These are phyloP conservation scores for Gobiocypris rarus DNA, from an alignment of 2,113 vertebrate genomes.

Conservation along the genomic window DNA sequence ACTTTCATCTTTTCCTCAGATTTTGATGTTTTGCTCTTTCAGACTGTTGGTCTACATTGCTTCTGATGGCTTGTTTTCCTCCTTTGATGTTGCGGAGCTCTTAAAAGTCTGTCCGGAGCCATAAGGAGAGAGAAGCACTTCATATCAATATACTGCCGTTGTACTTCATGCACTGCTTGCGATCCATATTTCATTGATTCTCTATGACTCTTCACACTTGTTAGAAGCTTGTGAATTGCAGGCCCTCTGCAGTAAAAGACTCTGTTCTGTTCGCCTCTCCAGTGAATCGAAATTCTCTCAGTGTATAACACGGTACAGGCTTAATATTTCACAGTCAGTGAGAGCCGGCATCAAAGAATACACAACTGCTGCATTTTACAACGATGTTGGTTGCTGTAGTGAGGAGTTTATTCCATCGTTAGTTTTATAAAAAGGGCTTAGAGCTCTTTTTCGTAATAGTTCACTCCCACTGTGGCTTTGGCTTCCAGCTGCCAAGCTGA, in stretches of 20 bases:
- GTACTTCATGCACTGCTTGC: constrained; percentile 21
- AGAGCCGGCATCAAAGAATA: constrained; percentile 28
- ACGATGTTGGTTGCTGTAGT: neutral
- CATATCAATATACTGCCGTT: constrained; percentile 36
- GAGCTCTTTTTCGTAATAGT: constrained; percentile 14
- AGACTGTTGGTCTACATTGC: constrained; percentile 44
- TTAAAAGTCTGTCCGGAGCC: constrained; percentile 33
- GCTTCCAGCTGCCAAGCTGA: constrained; percentile 17
- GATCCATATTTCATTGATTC: constrained; percentile 52
- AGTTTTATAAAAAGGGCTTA: constrained; percentile 23
- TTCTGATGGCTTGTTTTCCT: constrained; percentile 42
- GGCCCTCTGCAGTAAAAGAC: constrained; percentile 30
- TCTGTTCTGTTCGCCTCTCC: constrained; percentile 17
- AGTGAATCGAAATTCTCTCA: constrained; percentile 2
- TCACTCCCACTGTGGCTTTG: constrained; percentile 33
- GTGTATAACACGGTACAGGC: constrained; percentile 22
- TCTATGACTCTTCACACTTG: constrained; percentile 43
- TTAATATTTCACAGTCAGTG: constrained; percentile 30
- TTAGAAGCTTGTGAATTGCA: constrained; percentile 49
- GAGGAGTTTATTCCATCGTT: neutral
- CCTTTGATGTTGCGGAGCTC: constrained; percentile 45
- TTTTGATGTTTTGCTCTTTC: constrained; percentile 50
- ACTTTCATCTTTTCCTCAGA: constrained; percentile 46
- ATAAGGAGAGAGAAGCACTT: constrained; percentile 40
- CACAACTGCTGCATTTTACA: constrained; percentile 29